Evolutionary conservation across 2,113 vertebrate species (phyloP).

Genomic region (Mesitornis unicolor): DNA sequence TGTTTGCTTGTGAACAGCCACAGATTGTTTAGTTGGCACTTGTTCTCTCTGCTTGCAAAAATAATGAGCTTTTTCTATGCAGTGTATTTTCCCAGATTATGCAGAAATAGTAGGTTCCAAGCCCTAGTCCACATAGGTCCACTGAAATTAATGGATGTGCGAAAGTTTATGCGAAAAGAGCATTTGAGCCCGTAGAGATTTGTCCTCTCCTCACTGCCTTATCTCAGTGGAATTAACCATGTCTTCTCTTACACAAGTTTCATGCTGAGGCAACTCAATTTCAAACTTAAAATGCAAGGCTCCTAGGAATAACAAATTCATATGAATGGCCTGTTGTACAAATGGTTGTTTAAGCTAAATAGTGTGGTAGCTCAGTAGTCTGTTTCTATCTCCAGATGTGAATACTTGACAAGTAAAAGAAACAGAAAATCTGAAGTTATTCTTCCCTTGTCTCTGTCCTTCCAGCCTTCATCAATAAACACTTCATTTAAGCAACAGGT

Average conservation of each 20-base stretch:
- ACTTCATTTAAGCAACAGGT: background rate
- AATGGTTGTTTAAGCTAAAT: background rate
- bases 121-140: background rate
- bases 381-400: background rate
- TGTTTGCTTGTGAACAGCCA: background rate
- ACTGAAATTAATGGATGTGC: background rate
- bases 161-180: background rate
- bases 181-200: background rate
- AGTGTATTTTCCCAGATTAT: background rate
- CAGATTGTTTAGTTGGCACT: background rate
- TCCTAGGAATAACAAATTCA: background rate
- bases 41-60: background rate
- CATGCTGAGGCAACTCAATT: background rate
- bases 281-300: background rate
- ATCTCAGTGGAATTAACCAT: background rate
- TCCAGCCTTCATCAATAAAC: background rate
- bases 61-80: background rate
- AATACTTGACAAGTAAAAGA: background rate
- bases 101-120: background rate
- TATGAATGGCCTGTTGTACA: background rate
- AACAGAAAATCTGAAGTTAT: background rate
- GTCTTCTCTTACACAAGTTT: background rate
- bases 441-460: background rate
- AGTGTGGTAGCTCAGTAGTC: background rate
- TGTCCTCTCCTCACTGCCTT: background rate